These are phyloP conservation scores for Gila orcuttii DNA, from an alignment of 2,113 vertebrate genomes.

Conservation along the genomic window DNA sequence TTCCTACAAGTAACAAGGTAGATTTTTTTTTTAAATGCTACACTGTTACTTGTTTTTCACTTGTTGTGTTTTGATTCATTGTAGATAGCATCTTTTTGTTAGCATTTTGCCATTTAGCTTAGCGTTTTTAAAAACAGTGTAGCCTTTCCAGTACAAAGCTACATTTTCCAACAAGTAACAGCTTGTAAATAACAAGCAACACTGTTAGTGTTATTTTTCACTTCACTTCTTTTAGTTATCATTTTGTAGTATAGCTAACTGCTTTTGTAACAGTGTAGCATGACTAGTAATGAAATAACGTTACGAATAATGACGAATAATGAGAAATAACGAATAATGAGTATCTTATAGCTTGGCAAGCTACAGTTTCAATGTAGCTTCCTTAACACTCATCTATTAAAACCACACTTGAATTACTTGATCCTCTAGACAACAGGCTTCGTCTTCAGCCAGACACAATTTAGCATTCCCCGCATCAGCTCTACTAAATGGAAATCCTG, in stretches of 20 bases:
- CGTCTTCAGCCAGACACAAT: not conserved
- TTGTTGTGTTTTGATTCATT: not conserved
- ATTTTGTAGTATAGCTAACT: not conserved
- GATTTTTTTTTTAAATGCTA: no score
- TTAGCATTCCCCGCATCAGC: not conserved
- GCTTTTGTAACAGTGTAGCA: not conserved
- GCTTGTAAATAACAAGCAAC: not conserved
- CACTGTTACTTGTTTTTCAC: no score
- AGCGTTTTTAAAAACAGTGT: not conserved
- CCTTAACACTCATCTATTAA: not conserved
- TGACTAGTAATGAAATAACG: not conserved
- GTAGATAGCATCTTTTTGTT: not conserved
- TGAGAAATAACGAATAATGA: no score
- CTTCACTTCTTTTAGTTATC: not conserved
- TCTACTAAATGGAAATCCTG: slow-evolving; percentile 8
- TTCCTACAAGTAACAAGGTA: no score
- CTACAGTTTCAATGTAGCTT: not conserved
- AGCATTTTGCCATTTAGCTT: not conserved
- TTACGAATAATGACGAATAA: no score
- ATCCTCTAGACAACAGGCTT: not conserved
- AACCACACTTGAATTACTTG: not conserved
- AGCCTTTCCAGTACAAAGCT: not conserved
- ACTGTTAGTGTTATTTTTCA: not conserved
- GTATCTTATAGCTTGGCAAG: not conserved
- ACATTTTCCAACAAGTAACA: not conserved